Evolutionary conservation across 2,113 vertebrate genomes (phyloP).

Genomic region (Procavia capensis): DNA sequence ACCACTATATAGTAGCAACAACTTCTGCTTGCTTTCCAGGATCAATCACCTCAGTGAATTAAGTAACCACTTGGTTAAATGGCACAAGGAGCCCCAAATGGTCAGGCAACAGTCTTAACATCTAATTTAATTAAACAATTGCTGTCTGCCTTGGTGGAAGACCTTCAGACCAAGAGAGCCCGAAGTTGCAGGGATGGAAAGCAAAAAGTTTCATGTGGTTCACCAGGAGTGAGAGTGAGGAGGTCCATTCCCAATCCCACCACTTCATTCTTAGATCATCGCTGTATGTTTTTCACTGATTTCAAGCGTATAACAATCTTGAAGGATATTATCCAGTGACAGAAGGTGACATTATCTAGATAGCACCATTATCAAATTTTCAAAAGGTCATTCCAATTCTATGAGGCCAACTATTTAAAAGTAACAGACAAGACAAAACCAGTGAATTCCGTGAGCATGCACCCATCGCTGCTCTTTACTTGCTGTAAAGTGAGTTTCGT

Average conservation of each 20-base stretch:
- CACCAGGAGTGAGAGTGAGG: neutral
- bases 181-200: neutral
- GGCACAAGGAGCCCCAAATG: neutral
- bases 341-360: neutral
- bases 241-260: neutral
- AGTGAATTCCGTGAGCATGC: neutral
- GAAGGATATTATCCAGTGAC: neutral
- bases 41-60: neutral
- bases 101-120: neutral
- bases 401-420: neutral
- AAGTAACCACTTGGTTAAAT: slow-evolving; percentile 15
- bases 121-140: neutral
- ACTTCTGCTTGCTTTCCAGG: neutral
- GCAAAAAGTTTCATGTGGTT: neutral
- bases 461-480: neutral
- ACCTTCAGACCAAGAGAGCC: neutral
- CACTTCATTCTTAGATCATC: neutral
- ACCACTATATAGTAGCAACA: neutral
- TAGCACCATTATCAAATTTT: neutral
- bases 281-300: neutral
- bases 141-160: neutral
- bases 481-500: neutral
- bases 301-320: slow-evolving; percentile 5
- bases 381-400: neutral
- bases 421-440: neutral